phyloP scores from a whole-genome alignment of 2,113 vertebrate species.

The Neoarius graeffei region DNA sequence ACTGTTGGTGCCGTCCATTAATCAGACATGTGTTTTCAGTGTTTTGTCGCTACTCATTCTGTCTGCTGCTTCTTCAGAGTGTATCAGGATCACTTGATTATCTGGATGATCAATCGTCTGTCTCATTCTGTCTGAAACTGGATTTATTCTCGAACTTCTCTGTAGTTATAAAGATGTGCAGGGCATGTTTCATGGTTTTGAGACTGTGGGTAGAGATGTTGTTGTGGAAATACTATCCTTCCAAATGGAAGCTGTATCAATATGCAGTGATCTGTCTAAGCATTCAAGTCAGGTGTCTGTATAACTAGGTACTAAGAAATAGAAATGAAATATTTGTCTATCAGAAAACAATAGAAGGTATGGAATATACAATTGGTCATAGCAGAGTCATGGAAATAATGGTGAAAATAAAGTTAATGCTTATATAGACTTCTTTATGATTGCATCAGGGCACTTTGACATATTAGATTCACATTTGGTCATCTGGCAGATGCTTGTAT shows the following conservation, averaged over 20 bases:
- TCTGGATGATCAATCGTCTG: not conserved
- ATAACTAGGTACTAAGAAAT: not conserved
- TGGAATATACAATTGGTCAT: not conserved
- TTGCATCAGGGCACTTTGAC: not conserved
- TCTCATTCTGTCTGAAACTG: constrained; percentile 22
- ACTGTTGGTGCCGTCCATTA: constrained; percentile 44
- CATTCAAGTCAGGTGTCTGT: not conserved
- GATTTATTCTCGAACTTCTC: not conserved
- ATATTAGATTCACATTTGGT: not conserved
- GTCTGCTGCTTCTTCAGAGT: constrained; percentile 55
- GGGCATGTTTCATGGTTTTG: not conserved
- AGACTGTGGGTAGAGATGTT: not conserved
- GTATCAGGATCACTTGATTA: constrained; percentile 53
- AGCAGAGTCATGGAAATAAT: not conserved
- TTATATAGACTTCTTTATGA: not conserved
- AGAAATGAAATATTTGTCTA: not conserved
- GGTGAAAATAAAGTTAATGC: not conserved
- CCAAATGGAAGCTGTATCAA: not conserved
- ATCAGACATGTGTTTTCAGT: constrained; percentile 57
- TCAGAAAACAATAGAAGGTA: not conserved
- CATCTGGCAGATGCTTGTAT: not conserved
- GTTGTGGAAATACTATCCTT: constrained; percentile 1
- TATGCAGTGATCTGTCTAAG: not conserved
- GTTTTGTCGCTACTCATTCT: constrained; percentile 56
- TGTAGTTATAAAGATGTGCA: not conserved